Conservation (phyloP, 2,797 vertebrate genomes). For the Acrossocheilus wenchowensis region DNA sequence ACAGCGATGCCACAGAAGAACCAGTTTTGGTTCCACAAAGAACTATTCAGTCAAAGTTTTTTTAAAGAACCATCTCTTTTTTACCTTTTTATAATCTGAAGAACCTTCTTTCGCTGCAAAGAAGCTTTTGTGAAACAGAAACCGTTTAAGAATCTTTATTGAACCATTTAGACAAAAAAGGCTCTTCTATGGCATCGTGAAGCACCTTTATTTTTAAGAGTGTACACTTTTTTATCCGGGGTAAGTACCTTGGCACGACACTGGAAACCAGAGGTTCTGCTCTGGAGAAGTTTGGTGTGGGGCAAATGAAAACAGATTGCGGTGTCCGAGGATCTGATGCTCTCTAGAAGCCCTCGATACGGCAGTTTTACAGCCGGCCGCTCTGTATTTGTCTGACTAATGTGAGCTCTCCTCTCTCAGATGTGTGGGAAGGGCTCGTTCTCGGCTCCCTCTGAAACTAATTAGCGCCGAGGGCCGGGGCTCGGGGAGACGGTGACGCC, state of each 20-base stretch:
- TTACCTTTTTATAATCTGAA: too few relatives aligned
- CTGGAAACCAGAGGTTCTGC: not conserved
- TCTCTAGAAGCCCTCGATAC: conserved; percentile 1
- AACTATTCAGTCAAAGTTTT: too few relatives aligned
- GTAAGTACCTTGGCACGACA: not conserved
- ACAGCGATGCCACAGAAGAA: too few relatives aligned
- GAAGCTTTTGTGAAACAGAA: too few relatives aligned
- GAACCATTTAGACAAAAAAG: not conserved
- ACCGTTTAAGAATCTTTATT: too few relatives aligned
- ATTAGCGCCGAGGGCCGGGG: conserved; percentile 85
- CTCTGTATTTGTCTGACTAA: conserved; percentile 70
- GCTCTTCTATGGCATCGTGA: too few relatives aligned
- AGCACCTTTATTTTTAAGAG: not conserved
- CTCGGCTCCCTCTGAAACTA: conserved; percentile 89
- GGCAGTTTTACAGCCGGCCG: conserved; percentile 60
- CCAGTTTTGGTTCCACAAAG: too few relatives aligned
- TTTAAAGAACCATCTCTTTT: too few relatives aligned
- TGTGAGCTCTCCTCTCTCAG: conserved; percentile 69
- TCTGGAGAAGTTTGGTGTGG: conserved; percentile 12
- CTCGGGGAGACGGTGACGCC: conserved; percentile 68
- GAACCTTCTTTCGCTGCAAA: too few relatives aligned
- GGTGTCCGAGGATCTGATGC: conserved; percentile 23
- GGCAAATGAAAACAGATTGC: conserved; percentile 37
- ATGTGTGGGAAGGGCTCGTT: conserved; percentile 71
- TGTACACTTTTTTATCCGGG: not conserved